Evolutionary conservation across 2,888 invertebrate genomes (phyloP), one percentile per base, ranked within the genome.

Genomic region (Sympetrum striolatum): DNA sequence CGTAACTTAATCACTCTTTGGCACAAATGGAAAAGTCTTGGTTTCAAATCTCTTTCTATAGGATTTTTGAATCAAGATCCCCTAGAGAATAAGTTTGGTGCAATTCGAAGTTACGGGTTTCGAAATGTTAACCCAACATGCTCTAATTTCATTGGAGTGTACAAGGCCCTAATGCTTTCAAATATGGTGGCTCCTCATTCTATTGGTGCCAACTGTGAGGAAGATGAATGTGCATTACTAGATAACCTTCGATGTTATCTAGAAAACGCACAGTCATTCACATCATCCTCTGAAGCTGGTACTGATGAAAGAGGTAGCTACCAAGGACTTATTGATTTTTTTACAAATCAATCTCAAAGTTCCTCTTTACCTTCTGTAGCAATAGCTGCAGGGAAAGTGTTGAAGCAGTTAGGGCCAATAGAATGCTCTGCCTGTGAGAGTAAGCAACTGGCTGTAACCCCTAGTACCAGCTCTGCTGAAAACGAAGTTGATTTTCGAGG

Each of bases 111-210:
- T 25, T 25, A 48, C 14, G 81, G 48, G 1, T 44, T 81, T 44
- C 48, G 44, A 81, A 81, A 81, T 48, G n/a, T 12, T 48, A 8
- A 39, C 14, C 81, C 18, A 81, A 48, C 25, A 48, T 48, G 48
- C 48, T 44, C 25, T n/a, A 10, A 81, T 25, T 48, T 48, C 14
- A 25, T 81, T 8, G 81, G 25, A 1, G 81, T 48, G 44, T 48
- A 48, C n/a, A n/a, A n/a, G n/a, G n/a, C 81, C 44, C 15, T 81
- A 48, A 22, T 81, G 6, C 48, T 81, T 2, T 25, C 48, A 48
- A 48, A 81, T 25, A 81, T 81, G 81, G 81, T 81, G 18, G 81
- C 39, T n/a, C 25, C 81, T 81, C 81, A 81, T 81, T 81, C 81
- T 25, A n/a, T 48, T 37, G 81, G 81, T 22, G 39, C 81, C 37